Evolutionary conservation across 1,140 invertebrate species (phyloP), one percentile per base, ranked within the genome.

Genomic region (Drosophila sturtevanti): DNA sequence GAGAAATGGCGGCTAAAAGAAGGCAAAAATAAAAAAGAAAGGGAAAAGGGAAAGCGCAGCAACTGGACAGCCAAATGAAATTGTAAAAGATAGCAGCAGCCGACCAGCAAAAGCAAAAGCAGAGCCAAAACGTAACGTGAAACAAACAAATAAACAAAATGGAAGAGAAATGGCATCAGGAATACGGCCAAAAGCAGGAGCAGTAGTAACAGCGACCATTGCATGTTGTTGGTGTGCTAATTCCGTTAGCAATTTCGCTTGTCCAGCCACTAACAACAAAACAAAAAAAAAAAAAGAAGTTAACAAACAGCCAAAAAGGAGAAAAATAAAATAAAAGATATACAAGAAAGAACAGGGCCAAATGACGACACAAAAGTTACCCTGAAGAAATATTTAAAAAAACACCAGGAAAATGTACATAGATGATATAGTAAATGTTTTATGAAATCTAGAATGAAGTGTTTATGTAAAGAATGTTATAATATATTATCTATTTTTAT

Each of bases 191-290:
- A 48, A 48, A 48, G 41, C 51, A 62, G 59, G 44, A 67, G 59
- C 59, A 72, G 44, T 44, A 51, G 69, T 22, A 41, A 37, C 58
- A 63, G 44, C 31, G 35, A 48, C 35, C 65, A 56, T 72, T 78
- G 67, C 74, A 61, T 68, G 61, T 72, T 81, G 74, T 70, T 82
- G 82, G 62, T 87, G 79, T 70, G 76, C 82, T 87, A 87, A 87
- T 87, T 82, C 84, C 84, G 79, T 87, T 87, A 82, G 79, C 82
- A 82, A 87, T 89, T 87, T 63, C 77, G 70, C 58, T 89, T 74
- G 68, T 24, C 64, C 55, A 72, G 63, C 62, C 52, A 48, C 22
- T 18, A 38, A 51, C 61, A 64, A 60, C 69, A 24, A 48, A 58
- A 58, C 62, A 68, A 62, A 69, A 66, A 71, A 72, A 58, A 63